Evolutionary conservation across 2,888 invertebrate species (phyloP).

Genomic region (Thumatha senex): DNA sequence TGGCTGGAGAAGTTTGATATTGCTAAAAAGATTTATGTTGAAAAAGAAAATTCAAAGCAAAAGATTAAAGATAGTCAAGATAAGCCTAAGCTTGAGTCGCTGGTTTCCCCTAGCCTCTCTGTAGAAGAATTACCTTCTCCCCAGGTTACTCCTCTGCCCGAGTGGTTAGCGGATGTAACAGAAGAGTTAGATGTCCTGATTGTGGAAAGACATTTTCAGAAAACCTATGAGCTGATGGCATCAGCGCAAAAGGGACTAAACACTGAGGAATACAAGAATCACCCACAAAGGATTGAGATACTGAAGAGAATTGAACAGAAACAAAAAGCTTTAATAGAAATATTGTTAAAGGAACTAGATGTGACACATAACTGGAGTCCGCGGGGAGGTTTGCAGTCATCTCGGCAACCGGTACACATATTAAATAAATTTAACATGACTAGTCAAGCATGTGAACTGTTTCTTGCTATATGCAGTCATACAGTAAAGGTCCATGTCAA

Average conservation of each 20-base stretch:
- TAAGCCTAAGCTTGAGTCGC: slow-evolving; percentile 64
- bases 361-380: slow-evolving; percentile 95
- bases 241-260: slow-evolving; percentile 69
- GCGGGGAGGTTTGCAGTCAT: slow-evolving; percentile 94
- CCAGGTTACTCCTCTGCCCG: slow-evolving; percentile 82
- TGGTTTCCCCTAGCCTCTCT: slow-evolving; percentile 77
- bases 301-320: slow-evolving; percentile 86
- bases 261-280: slow-evolving; percentile 65
- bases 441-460: slow-evolving; percentile 91
- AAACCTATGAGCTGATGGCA: slow-evolving; percentile 92
- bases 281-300: slow-evolving; percentile 68
- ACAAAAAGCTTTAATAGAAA: slow-evolving; percentile 91
- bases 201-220: slow-evolving; percentile 97
- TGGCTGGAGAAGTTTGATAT: slow-evolving; percentile 97
- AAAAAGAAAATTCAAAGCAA: slow-evolving; percentile 84
- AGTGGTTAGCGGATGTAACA: slow-evolving; percentile 95
- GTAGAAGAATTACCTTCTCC: slow-evolving; percentile 73
- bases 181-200: slow-evolving; percentile 98
- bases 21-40: slow-evolving; percentile 91
- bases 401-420: slow-evolving; percentile 91
- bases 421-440: slow-evolving; percentile 89
- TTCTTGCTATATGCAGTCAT: slow-evolving; percentile 91
- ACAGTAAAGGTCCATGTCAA: slow-evolving; percentile 92
- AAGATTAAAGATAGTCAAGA: slow-evolving; percentile 74
- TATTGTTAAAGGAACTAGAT: slow-evolving; percentile 94